A percentile compares a stretch with the other conserved stretches of the same genome.
Conservation (phyloP, 2,888 invertebrate genomes). For the Eupithecia subfuscata region DNA sequence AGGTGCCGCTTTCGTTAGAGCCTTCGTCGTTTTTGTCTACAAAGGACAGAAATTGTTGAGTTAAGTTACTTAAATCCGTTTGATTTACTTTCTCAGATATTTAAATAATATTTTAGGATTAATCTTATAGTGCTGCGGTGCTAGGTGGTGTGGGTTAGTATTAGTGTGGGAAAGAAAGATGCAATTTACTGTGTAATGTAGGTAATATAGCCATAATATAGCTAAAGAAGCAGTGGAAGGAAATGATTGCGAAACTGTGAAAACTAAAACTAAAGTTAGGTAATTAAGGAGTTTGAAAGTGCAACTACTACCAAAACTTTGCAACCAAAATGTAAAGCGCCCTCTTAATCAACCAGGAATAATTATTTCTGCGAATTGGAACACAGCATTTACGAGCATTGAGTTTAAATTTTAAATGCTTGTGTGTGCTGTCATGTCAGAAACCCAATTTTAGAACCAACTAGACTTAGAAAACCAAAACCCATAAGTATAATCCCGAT, state of each 20-base stretch:
- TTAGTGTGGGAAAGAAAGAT: neutral
- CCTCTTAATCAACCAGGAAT: neutral
- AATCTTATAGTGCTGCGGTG: neutral
- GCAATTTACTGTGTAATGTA: neutral
- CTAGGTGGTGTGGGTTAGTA: neutral
- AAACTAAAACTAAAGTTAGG: slow-evolving; percentile 28
- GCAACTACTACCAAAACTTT: slow-evolving; percentile 46
- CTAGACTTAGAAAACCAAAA: neutral
- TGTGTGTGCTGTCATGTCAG: neutral
- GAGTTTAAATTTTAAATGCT: neutral
- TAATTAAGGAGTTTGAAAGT: slow-evolving; percentile 45
- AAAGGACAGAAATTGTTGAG: slow-evolving; percentile 22
- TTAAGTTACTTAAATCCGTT: neutral
- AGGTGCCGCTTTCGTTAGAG: slow-evolving; percentile 75
- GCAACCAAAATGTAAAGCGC: slow-evolving; percentile 41
- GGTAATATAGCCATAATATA: neutral
- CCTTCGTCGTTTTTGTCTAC: slow-evolving; percentile 75
- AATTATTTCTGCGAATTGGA: neutral
- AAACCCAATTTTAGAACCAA: neutral
- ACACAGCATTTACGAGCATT: neutral
- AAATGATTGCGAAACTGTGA: neutral
- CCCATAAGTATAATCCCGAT: neutral
- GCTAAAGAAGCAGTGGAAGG: neutral
- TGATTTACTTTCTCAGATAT: neutral
- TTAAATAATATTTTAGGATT: neutral